Conservation (phyloP, 1,140 invertebrate species). For the Aphelinus atriplicis region DNA sequence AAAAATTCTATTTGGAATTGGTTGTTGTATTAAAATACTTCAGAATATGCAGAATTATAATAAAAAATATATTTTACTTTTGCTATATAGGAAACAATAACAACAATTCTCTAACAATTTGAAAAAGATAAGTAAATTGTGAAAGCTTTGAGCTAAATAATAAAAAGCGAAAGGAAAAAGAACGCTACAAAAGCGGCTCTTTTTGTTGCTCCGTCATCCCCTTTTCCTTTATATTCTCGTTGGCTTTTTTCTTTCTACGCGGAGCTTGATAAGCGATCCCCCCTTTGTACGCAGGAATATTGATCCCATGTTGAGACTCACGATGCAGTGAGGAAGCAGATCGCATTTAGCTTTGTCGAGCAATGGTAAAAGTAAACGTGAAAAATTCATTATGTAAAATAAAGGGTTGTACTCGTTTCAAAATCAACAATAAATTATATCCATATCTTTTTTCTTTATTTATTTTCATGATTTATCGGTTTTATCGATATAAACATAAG, state of each 20-base stretch:
- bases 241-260: constrained; percentile 12
- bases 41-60: too few relatives aligned
- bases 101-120: not conserved
- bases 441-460: constrained; percentile 49
- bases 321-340: constrained; percentile 42
- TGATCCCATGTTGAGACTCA: constrained; percentile 37
- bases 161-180: not conserved
- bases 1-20: too few relatives aligned
- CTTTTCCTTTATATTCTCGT: constrained; percentile 35
- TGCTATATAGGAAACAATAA: too few relatives aligned
- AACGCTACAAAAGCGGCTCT: not conserved
- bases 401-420: not conserved
- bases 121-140: not conserved
- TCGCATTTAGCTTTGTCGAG: constrained; percentile 39
- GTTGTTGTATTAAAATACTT: too few relatives aligned
- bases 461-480: constrained; percentile 55
- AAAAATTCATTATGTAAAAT: constrained; percentile 34
- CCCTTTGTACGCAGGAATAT: constrained; percentile 48
- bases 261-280: constrained; percentile 45
- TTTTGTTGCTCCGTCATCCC: constrained; percentile 34
- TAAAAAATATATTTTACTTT: too few relatives aligned
- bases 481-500: constrained; percentile 60
- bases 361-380: constrained; percentile 21
- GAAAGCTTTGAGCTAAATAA: not conserved
- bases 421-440: constrained; percentile 19